Evolutionary conservation across 2,113 vertebrate genomes (phyloP).

Genomic region (Meriones unguiculatus): DNA sequence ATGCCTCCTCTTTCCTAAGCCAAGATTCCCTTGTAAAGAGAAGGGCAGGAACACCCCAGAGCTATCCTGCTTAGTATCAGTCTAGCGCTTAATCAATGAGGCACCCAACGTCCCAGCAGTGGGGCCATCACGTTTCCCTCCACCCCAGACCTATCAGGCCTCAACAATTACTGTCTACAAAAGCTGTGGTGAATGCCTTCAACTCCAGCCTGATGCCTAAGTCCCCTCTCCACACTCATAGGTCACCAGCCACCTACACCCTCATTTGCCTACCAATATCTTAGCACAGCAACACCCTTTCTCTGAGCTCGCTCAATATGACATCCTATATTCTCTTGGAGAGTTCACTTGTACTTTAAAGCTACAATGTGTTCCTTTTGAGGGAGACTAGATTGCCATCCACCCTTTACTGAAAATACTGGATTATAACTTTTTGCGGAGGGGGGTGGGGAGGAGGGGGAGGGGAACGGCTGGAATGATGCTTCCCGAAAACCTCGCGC

Average conservation of each 20-base stretch:
- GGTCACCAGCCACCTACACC: not conserved
- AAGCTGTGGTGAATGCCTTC: not conserved
- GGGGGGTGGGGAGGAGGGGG: not conserved
- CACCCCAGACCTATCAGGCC: not conserved
- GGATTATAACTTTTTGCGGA: not conserved
- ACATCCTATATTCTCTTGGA: not conserved
- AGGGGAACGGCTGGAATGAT: accelerated
- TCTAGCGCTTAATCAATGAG: no score
- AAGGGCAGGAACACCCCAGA: not conserved
- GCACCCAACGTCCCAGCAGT: not conserved
- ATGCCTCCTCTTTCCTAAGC: not conserved
- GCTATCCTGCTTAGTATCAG: not conserved
- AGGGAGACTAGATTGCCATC: not conserved
- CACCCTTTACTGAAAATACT: not conserved
- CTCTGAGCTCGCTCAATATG: not conserved
- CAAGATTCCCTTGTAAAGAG: not conserved
- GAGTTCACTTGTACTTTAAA: constrained; percentile 2
- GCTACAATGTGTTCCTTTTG: not conserved
- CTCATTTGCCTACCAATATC: not conserved
- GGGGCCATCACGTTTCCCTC: not conserved
- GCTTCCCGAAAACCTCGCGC: not conserved
- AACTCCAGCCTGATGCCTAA: not conserved
- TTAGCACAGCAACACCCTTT: not conserved
- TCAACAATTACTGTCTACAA: not conserved
- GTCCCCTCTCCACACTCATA: not conserved